Conservation (phyloP, 2,888 invertebrate species). For the Temnothorax ravouxi region DNA sequence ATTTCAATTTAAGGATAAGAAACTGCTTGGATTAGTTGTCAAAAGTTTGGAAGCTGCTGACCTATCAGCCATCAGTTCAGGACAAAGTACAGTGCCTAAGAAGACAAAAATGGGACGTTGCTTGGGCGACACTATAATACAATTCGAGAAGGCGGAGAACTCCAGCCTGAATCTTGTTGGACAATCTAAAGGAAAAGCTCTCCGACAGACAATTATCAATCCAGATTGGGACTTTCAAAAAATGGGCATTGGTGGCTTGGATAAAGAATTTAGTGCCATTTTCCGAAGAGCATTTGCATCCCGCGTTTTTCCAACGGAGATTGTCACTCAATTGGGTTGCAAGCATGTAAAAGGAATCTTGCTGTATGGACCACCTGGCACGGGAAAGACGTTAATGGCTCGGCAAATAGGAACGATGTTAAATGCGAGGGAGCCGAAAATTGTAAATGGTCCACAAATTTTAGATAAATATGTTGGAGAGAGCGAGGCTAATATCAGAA, state of each 20-base stretch:
- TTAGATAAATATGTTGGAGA: constrained; percentile 99
- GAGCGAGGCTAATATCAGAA: constrained; percentile 98
- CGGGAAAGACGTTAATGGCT: constrained; percentile 99
- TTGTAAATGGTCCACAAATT: constrained; percentile 99
- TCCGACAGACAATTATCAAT: constrained; percentile 97
- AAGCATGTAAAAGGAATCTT: constrained; percentile 99
- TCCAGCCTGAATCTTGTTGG: constrained; percentile 96
- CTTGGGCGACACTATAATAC: constrained; percentile 94
- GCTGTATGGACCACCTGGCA: constrained; percentile 98
- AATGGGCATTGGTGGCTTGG: constrained; percentile 99
- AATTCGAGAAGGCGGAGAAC: constrained; percentile 98
- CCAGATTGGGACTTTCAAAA: constrained; percentile 99
- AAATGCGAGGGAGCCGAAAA: constrained; percentile 99
- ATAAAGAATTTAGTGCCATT: constrained; percentile 99
- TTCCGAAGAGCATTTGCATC: constrained; percentile 99
- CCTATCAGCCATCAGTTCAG: constrained; percentile 91
- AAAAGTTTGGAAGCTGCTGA: constrained; percentile 96
- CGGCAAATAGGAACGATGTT: constrained; percentile 99
- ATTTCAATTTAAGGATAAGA: constrained; percentile 96
- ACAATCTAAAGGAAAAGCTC: constrained; percentile 93
- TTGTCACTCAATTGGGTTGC: constrained; percentile 98
- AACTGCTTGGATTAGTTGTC: constrained; percentile 93
- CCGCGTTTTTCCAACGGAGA: constrained; percentile 98
- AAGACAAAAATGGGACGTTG: constrained; percentile 94
- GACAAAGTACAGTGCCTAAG: constrained; percentile 91